These are phyloP conservation scores for Argynnis bischoffii DNA, from an alignment of 2,888 invertebrate species.

Conservation along the genomic window DNA sequence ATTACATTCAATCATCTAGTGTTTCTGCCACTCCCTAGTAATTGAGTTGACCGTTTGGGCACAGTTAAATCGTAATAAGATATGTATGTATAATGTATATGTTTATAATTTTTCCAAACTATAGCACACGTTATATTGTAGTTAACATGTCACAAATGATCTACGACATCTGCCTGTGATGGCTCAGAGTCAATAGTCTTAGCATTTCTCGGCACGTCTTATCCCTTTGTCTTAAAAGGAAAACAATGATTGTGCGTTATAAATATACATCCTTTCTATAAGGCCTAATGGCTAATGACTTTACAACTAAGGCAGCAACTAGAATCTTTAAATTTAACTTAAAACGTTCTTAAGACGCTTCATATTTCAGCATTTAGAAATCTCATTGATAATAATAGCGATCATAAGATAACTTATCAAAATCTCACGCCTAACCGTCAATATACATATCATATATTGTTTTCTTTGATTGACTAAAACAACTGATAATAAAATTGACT, in stretches of 20 bases:
- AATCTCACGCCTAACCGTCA: no score
- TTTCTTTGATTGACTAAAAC: no score
- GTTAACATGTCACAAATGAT: conserved; percentile 9
- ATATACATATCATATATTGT: no score
- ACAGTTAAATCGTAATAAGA: conserved; percentile 5
- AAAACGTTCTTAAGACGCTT: no score
- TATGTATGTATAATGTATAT: background rate
- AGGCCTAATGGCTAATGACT: conserved; percentile 11
- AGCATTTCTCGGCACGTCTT: conserved; percentile 38
- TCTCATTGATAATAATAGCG: no score
- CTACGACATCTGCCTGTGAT: conserved; percentile 2
- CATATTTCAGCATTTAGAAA: no score
- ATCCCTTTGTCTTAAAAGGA: conserved; percentile 40
- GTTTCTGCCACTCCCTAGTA: conserved; percentile 6
- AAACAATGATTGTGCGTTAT: conserved; percentile 40
- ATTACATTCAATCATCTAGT: background rate
- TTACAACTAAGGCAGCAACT: background rate
- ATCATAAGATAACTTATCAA: no score
- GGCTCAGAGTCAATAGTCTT: conserved; percentile 22
- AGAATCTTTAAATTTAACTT: background rate
- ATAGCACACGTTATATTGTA: conserved; percentile 14
- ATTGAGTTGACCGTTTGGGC: background rate
- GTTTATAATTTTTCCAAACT: conserved; percentile 8
- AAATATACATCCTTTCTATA: conserved; percentile 33
- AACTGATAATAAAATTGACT: background rate